Evolutionary conservation across 2,797 vertebrate species (phyloP).

Genomic region (Enteromius fasciolatus): DNA sequence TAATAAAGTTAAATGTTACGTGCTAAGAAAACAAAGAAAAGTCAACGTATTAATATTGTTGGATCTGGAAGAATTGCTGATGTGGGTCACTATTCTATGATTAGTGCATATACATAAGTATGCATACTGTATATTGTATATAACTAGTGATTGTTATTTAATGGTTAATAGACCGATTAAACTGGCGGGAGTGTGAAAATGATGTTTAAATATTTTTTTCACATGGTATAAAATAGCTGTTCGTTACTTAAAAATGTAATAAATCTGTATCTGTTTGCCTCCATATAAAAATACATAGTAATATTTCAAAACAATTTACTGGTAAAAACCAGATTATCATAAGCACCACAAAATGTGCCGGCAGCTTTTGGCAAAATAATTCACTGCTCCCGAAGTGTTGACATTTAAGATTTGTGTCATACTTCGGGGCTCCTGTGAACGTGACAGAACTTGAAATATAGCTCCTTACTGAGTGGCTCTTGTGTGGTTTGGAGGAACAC

Average conservation of each 20-base stretch:
- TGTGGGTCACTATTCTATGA: neutral
- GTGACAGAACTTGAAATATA: slow-evolving; percentile 61
- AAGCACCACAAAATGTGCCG: slow-evolving; percentile 41
- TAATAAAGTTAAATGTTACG: neutral
- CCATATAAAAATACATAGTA: slow-evolving; percentile 2
- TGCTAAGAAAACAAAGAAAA: neutral
- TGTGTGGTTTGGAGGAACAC: slow-evolving; percentile 41
- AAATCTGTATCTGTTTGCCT: neutral
- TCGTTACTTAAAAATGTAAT: neutral
- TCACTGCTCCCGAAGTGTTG: slow-evolving; percentile 52
- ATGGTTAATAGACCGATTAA: neutral
- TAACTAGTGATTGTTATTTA: neutral
- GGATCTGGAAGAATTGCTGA: neutral
- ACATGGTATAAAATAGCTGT: neutral
- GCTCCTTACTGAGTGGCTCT: slow-evolving; percentile 45
- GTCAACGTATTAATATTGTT: neutral
- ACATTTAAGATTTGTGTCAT: slow-evolving; percentile 66
- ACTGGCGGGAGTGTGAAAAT: neutral
- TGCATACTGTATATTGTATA: neutral
- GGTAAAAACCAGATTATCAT: slow-evolving; percentile 51
- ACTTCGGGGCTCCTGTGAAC: slow-evolving; percentile 58
- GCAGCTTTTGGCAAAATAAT: slow-evolving; percentile 50
- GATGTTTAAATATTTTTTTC: neutral
- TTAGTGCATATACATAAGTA: neutral
- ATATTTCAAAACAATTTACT: slow-evolving; percentile 33